A percentile compares a stretch with the other conserved stretches of the same genome.
phyloP scores from a whole-genome alignment of 2,113 vertebrate genomes.

The Aptenodytes patagonicus region DNA sequence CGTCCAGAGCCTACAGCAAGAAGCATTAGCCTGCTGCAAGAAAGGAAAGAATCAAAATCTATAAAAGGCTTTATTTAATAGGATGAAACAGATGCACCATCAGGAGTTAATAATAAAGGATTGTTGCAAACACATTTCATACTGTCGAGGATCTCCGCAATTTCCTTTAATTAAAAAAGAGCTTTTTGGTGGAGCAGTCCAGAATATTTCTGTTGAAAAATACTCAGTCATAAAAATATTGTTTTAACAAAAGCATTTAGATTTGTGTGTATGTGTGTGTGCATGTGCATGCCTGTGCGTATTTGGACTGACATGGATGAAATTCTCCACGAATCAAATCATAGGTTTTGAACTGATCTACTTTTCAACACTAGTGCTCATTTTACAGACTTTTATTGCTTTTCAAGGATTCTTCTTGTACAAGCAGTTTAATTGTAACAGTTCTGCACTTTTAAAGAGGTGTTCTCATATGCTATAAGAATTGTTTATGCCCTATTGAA shows the following conservation, averaged over 20 bases:
- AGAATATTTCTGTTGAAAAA: background rate
- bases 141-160: background rate
- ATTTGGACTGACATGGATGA: background rate
- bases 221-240: background rate
- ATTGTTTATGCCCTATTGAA: background rate
- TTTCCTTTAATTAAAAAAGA: slow-evolving; percentile 14
- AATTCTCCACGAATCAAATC: background rate
- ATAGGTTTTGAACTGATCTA: background rate
- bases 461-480: background rate
- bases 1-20: background rate
- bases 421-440: background rate
- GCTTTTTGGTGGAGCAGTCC: background rate
- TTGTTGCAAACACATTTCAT: slow-evolving; percentile 22
- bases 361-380: background rate
- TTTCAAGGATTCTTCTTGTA: background rate
- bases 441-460: background rate
- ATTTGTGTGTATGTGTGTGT: background rate
- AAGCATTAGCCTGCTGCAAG: background rate
- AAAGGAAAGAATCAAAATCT: slow-evolving; percentile 13
- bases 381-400: background rate
- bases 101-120: slow-evolving; percentile 53
- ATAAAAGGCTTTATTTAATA: slow-evolving; percentile 21
- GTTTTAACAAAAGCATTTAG: background rate
- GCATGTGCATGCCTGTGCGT: background rate
- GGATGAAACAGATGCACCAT: slow-evolving; percentile 35